Evolutionary conservation across 1,140 invertebrate genomes (phyloP).

Genomic region (Papilio machaon): DNA sequence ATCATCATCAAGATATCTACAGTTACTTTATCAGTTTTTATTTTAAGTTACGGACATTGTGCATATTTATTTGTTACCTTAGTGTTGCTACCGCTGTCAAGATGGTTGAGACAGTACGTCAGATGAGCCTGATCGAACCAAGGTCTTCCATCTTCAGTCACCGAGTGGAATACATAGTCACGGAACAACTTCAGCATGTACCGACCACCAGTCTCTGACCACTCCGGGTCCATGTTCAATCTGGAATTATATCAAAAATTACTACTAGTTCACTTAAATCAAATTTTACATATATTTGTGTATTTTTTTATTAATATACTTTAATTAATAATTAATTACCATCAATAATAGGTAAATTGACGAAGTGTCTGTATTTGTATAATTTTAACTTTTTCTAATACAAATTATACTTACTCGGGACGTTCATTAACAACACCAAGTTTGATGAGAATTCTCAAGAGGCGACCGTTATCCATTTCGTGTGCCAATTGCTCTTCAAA

Average conservation of each 20-base stretch:
- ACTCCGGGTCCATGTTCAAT: conserved; percentile 95
- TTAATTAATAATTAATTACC: too few relatives aligned
- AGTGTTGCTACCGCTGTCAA: conserved; percentile 93
- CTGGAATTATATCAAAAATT: conserved; percentile 72
- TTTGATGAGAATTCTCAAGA: conserved; percentile 95
- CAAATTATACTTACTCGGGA: conserved; percentile 88
- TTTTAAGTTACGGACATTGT: too few relatives aligned
- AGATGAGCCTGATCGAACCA: conserved; percentile 98
- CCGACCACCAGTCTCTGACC: conserved; percentile 98
- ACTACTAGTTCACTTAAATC: background rate
- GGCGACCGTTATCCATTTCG: conserved; percentile 96
- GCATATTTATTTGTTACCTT: conserved; percentile 83
- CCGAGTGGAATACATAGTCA: conserved; percentile 98
- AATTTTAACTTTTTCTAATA: too few relatives aligned
- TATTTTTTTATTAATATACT: too few relatives aligned
- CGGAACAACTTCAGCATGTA: conserved; percentile 99
- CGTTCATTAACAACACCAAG: conserved; percentile 96
- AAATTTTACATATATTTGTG: too few relatives aligned
- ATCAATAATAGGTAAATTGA: too few relatives aligned
- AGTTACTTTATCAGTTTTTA: too few relatives aligned
- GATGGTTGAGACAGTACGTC: conserved; percentile 96
- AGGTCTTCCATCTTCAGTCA: conserved; percentile 94
- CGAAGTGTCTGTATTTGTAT: too few relatives aligned
- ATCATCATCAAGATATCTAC: too few relatives aligned
- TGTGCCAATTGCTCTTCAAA: conserved; percentile 95